Percentiles rank a stretch among this genome's conserved stretches.
Evolutionary conservation across 2,113 vertebrate species (phyloP).

Genomic region (Gadus macrocephalus): DNA sequence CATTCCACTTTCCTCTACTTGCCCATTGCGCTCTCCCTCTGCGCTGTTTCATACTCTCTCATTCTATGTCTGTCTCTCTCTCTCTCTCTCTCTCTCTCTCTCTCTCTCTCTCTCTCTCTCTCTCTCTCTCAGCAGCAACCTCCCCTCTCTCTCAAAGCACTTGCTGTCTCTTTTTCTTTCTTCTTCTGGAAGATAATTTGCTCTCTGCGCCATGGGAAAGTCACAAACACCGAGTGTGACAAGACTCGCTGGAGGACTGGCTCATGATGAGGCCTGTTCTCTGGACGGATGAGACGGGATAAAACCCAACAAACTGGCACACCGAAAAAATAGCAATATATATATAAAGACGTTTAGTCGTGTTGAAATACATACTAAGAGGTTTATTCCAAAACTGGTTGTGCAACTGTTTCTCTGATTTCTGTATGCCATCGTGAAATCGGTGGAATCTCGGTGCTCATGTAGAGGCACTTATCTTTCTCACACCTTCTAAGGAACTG

Average conservation of each 20-base stretch:
- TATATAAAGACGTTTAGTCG: too few species aligned
- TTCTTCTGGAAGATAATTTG: conserved; percentile 61
- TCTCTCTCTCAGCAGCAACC: conserved; percentile 36
- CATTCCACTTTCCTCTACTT: conserved; percentile 13
- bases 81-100: conserved; percentile 17
- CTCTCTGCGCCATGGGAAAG: conserved; percentile 41
- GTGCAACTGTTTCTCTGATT: too few species aligned
- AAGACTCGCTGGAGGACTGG: conserved; percentile 21
- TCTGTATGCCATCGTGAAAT: too few species aligned
- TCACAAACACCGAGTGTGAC: conserved; percentile 44
- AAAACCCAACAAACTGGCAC: too few species aligned
- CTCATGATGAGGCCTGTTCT: conserved; percentile 16
- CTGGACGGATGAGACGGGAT: background rate
- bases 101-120: conserved; percentile 20
- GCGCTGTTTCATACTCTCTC: conserved; percentile 21
- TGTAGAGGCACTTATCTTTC: too few species aligned
- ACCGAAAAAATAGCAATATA: too few species aligned
- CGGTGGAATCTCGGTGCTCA: too few species aligned
- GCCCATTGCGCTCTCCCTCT: conserved; percentile 34
- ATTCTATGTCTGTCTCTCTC: conserved; percentile 9
- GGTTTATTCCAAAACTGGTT: too few species aligned
- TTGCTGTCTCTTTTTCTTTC: conserved; percentile 61
- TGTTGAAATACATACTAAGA: too few species aligned
- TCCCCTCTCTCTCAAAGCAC: conserved; percentile 29
- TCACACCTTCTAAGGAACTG: too few species aligned